Conservation (phyloP, 2,113 vertebrate genomes). For the Clupea harengus region DNA sequence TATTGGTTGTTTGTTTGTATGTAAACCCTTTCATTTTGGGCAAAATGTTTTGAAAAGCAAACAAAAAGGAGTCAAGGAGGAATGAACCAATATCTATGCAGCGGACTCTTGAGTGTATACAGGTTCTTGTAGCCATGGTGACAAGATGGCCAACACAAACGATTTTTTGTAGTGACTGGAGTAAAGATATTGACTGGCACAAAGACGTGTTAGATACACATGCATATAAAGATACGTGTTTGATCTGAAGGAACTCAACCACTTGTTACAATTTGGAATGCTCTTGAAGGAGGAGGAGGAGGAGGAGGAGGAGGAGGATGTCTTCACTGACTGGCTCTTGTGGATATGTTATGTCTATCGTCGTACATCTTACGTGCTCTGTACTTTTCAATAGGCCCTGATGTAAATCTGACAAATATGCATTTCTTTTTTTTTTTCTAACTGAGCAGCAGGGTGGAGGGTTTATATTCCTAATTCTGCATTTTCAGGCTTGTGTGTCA, state of each 20-base stretch:
- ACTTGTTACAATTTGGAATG: slow-evolving; percentile 1
- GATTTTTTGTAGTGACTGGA: neutral
- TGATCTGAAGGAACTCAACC: slow-evolving; percentile 7
- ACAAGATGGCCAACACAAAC: neutral
- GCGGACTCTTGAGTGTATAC: slow-evolving; percentile 13
- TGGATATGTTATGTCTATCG: neutral
- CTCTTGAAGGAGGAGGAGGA: neutral
- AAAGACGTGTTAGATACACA: neutral
- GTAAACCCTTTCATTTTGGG: neutral
- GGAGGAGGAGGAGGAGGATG: neutral
- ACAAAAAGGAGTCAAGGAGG: neutral
- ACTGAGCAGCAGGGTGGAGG: neutral
- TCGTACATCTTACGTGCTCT: neutral
- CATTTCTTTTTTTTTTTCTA: neutral
- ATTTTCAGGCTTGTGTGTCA: slow-evolving; percentile 9
- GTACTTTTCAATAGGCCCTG: slow-evolving; percentile 2
- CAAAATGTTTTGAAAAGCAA: neutral
- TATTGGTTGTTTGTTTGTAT: neutral
- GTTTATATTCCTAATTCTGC: neutral
- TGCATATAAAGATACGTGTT: neutral
- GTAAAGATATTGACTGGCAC: neutral
- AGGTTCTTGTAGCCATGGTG: slow-evolving; percentile 7
- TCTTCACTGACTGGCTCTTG: neutral
- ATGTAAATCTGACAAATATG: neutral
- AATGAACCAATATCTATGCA: slow-evolving; percentile 32